Base-by-base conservation (phyloP, 2,113 vertebrate species). In the Hydropotes inermis region DNA sequence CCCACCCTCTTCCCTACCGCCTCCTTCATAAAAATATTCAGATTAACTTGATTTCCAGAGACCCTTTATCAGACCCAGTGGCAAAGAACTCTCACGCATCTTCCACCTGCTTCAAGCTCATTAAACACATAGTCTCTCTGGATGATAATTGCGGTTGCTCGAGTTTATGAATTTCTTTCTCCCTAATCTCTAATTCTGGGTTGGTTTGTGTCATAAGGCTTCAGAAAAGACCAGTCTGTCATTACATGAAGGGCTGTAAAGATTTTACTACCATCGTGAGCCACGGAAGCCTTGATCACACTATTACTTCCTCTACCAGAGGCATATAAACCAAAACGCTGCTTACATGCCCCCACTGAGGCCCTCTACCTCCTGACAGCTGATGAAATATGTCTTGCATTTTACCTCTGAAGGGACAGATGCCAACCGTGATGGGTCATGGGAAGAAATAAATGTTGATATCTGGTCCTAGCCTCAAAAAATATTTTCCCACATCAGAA, bases 401-500 rank as follows among this genome's bases (percentile, higher is more conserved):
- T 98, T 94, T 88, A 67, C 85, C 74, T 82, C 47, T 58, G 79
- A 50, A 97, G 61, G 39, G 23, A 50, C 1, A 36, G 50, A 94
- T 64, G 96, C 93, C 87, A 97, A 94, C 7, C 17, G 45, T 85
- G 84, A 91, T 9, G 95, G 52, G 79, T 91, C 83, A 78, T 21
- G 21, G 2, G 6, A 36, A 70, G 27, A 87, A 97, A 87, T 14
- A 84, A 15, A 78, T 8, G 28, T 58, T 86, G 54, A 57, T 92
- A 89, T 1, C 2, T 27, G 84, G 89, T 60, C 30, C 33, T 36
- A 84, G 27, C 52, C 64, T 89, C 57, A 61, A 81, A 11, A 47
- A 82, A 79, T 55, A 97, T 60, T 93, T 97, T 84, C 70, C 93
- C 89, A 57, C 25, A 89, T 74, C 61, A 93, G 84, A 97, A 97